Evolutionary conservation across 1,140 invertebrate genomes (phyloP).

Genomic region (Belonocnema kinseyi): DNA sequence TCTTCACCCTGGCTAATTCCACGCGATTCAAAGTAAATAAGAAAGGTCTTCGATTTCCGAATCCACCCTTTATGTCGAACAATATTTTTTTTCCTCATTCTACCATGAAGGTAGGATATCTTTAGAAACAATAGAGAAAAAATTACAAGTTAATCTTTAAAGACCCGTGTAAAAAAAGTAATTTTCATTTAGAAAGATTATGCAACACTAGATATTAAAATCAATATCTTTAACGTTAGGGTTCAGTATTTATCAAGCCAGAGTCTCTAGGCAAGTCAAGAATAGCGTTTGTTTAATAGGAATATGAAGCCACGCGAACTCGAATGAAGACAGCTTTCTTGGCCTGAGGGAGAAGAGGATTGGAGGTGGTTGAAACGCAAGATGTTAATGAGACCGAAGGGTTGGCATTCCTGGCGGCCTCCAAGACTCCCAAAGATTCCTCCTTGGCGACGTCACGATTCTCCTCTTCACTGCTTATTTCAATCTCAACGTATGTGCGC

Average conservation of each 20-base stretch:
- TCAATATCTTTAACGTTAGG: too few species aligned
- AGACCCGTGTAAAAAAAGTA: too few species aligned
- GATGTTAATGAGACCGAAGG: constrained; percentile 76
- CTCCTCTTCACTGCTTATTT: constrained; percentile 62
- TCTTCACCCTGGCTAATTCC: background rate
- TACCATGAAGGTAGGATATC: too few species aligned
- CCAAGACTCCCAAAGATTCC: constrained; percentile 75
- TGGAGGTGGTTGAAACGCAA: constrained; percentile 69
- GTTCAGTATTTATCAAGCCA: background rate
- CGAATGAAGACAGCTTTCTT: constrained; percentile 69
- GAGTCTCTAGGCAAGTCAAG: constrained; percentile 28
- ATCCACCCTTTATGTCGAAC: background rate
- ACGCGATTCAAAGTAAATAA: background rate
- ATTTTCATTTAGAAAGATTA: too few species aligned
- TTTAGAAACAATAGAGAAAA: too few species aligned
- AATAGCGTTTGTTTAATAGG: constrained; percentile 47
- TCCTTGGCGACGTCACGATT: constrained; percentile 71
- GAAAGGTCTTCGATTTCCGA: background rate
- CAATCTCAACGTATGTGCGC: constrained; percentile 63
- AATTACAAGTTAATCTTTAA: too few species aligned
- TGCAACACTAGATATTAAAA: too few species aligned
- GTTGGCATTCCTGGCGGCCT: constrained; percentile 74
- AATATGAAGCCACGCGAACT: constrained; percentile 52
- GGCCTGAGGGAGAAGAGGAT: constrained; percentile 55
- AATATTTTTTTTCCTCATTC: background rate